Percentiles rank a stretch among this genome's conserved stretches.
These are phyloP conservation scores for Euphydryas editha DNA, from an alignment of 2,888 invertebrate species.

Conservation along the genomic window DNA sequence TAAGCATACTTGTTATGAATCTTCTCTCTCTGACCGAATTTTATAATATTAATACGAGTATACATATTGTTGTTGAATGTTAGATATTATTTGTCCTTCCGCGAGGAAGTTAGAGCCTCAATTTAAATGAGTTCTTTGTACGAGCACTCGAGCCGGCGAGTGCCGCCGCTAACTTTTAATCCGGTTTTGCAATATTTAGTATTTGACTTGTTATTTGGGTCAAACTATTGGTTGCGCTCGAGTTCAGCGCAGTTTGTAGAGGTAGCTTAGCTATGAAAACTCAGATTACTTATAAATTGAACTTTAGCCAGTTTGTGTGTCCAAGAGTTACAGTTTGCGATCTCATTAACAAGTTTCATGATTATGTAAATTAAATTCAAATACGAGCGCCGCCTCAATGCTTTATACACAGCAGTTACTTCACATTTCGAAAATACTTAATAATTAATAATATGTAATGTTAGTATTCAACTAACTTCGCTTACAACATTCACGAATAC, in stretches of 20 bases:
- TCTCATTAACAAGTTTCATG: too few species aligned
- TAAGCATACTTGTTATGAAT: too few species aligned
- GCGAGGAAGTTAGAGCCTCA: neutral
- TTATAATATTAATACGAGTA: neutral
- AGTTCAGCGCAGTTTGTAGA: slow-evolving; percentile 4
- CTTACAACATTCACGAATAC: too few species aligned
- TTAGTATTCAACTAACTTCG: too few species aligned
- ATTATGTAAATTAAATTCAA: too few species aligned
- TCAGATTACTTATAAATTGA: slow-evolving; percentile 11
- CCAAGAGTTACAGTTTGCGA: neutral
- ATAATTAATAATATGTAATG: too few species aligned
- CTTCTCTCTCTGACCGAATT: neutral
- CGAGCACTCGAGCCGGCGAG: slow-evolving; percentile 2
- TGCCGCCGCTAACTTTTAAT: slow-evolving; percentile 18
- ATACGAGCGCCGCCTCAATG: too few species aligned
- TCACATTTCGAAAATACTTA: too few species aligned
- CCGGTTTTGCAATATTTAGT: slow-evolving; percentile 13
- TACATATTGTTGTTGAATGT: neutral
- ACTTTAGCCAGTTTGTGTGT: slow-evolving; percentile 6
- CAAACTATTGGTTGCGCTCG: slow-evolving; percentile 15
- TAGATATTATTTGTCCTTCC: neutral
- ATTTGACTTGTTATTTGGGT: slow-evolving; percentile 14
- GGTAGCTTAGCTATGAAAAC: slow-evolving; percentile 9
- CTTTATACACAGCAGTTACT: too few species aligned
- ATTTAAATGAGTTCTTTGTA: slow-evolving; percentile 7